Evolutionary conservation across 2,888 invertebrate genomes (phyloP), one percentile per base, ranked within the genome.

Genomic region (Balanococcus diminutus): DNA sequence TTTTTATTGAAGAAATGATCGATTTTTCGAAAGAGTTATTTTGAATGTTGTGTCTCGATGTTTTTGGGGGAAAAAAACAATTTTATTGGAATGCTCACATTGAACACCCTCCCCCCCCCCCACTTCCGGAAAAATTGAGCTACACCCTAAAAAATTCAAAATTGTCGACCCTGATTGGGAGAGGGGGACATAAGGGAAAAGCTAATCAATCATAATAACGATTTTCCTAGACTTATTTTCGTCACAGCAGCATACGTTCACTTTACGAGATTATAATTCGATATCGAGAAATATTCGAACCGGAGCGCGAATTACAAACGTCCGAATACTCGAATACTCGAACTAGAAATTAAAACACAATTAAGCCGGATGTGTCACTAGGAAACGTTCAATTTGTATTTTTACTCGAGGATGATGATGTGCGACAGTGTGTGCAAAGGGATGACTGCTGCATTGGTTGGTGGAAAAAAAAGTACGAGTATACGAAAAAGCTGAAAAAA

Each of bases 321-420:
- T 36, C 5, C 51, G 42, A 36, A 8, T 36, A 36, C 14, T 19
- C 25, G 14, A 39, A 67, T 39, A 32, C 25, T 5, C 6, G 19
- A 42, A 72, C 28, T 39, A 19, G 28, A 42, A 79, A 84, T 84
- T 84, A 84, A 84, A 84, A 84, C 75, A 84, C 84, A 84, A 84
- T 84, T 84, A 84, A 84, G 75, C 72, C 84, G 84, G 42, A 84
- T 84, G 75, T 84, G 84, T 84, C 84, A 75, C 84, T 51, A 75
- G 84, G 25, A 51, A 84, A 28, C 72, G 39, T 84, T 42, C 84
- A 84, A 84, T 84, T 84, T 84, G 84, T 83, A 61, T 83, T 82
- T 51, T 82, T 28, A 56, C 51, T 75, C 75, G 75, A n/a, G 51
- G 19, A 51, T 51, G 61, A 19, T 56, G 19, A 56, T n/a, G 56